Evolutionary conservation across 2,113 vertebrate genomes (phyloP).

Genomic region (Stomatorhinus ivindoensis): DNA sequence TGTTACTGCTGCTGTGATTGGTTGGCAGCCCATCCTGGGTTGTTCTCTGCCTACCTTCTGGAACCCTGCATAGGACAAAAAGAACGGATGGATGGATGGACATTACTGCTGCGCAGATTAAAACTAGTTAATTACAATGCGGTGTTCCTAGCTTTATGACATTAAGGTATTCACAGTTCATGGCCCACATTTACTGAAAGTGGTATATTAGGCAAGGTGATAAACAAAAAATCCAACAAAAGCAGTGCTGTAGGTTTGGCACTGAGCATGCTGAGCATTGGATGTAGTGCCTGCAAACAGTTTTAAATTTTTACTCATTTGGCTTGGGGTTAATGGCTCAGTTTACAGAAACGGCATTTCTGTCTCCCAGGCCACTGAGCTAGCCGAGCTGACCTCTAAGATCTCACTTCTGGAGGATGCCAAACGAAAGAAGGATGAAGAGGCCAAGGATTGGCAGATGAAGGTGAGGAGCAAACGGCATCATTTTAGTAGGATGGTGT

Average conservation of each 20-base stretch:
- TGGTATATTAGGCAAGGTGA: not conserved
- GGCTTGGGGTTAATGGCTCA: not conserved
- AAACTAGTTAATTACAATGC: not conserved
- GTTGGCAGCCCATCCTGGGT: not conserved
- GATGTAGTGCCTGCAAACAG: not conserved
- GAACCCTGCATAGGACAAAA: not conserved
- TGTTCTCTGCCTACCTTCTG: not conserved
- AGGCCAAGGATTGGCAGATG: slow-evolving; percentile 81
- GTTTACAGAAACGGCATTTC: not conserved
- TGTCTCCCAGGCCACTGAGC: slow-evolving; percentile 73
- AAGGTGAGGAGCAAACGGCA: slow-evolving; percentile 66
- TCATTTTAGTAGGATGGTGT: not conserved
- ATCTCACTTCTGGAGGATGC: slow-evolving; percentile 85
- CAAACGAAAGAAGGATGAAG: slow-evolving; percentile 85
- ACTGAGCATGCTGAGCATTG: not conserved
- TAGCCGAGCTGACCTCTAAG: slow-evolving; percentile 81
- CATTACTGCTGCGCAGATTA: not conserved
- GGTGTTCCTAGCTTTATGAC: not conserved
- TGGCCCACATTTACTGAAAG: not conserved
- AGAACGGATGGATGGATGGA: not conserved
- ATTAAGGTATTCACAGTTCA: not conserved
- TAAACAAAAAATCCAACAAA: not conserved
- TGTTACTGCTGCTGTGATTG: not conserved
- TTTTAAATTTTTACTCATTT: not conserved
- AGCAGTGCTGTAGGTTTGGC: not conserved